phyloP scores from a whole-genome alignment of 2,888 invertebrate species.

The Trissonchulus sp. region DNA sequence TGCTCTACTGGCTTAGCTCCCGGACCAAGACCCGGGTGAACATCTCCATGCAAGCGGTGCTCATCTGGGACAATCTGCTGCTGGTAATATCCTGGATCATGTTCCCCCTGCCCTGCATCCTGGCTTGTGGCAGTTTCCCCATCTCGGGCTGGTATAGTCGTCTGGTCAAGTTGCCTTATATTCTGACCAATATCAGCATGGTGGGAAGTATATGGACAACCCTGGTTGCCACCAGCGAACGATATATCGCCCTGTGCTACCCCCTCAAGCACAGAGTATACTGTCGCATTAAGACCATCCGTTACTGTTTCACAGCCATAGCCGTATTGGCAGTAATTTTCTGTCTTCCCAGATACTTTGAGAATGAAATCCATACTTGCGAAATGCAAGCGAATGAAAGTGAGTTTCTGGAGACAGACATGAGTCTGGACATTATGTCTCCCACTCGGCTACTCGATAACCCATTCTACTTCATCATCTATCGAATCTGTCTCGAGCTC shows the following conservation, averaged over 20 bases:
- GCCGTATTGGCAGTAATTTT: neutral
- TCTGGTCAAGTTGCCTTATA: neutral
- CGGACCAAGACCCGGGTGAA: neutral
- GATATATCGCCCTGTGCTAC: neutral
- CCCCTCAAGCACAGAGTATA: neutral
- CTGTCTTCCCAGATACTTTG: neutral
- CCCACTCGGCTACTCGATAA: neutral
- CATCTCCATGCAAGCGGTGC: neutral
- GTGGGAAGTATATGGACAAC: neutral
- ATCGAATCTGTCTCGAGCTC: neutral
- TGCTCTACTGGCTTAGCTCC: neutral
- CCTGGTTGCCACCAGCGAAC: neutral
- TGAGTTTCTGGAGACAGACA: neutral
- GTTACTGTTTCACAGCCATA: neutral
- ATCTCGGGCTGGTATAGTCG: neutral
- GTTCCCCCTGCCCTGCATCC: neutral
- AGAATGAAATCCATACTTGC: neutral
- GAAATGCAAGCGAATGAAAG: neutral
- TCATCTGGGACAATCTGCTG: neutral
- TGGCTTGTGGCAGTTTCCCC: neutral
- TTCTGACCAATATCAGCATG: neutral
- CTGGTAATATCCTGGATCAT: neutral
- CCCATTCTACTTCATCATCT: neutral
- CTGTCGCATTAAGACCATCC: neutral
- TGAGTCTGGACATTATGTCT: neutral